phyloP scores from a whole-genome alignment of 2,113 vertebrate species.

The Motacilla alba region DNA sequence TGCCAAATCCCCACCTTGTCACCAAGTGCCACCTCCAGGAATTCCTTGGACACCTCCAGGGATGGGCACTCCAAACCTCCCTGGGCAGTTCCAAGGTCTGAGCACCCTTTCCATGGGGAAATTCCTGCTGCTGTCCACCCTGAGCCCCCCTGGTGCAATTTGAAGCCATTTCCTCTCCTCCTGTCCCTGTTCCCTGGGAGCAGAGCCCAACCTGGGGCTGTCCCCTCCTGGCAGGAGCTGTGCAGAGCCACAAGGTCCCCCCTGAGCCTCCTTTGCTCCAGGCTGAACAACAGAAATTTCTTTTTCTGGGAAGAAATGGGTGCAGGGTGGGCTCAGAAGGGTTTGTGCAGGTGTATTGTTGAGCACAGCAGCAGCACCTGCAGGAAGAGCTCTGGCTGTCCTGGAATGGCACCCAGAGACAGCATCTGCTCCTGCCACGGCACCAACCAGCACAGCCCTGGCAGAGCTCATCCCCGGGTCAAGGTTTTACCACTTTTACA shows the following conservation, averaged over 20 bases:
- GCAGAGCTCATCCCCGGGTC: neutral
- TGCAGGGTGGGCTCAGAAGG: neutral
- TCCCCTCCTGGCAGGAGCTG: neutral
- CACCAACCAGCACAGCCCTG: neutral
- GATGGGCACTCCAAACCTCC: neutral
- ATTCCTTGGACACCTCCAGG: neutral
- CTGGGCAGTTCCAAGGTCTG: fast-evolving
- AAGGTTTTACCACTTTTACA: neutral
- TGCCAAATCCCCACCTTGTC: fast-evolving
- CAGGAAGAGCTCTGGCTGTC: neutral
- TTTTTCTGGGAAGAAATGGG: neutral
- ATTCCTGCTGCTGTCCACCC: fast-evolving
- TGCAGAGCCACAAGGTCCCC: neutral
- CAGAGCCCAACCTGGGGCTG: fast-evolving
- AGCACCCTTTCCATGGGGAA: fast-evolving
- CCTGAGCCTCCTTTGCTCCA: neutral
- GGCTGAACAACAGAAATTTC: neutral
- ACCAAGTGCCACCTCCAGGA: fast-evolving
- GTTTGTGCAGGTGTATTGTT: neutral
- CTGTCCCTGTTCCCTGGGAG: neutral
- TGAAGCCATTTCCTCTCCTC: neutral
- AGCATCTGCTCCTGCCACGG: neutral
- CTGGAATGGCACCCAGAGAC: neutral
- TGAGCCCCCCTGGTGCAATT: fast-evolving
- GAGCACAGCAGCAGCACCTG: neutral